These are phyloP conservation scores for Drosophila murphyi DNA, from an alignment of 1,140 invertebrate genomes.

Conservation along the genomic window DNA sequence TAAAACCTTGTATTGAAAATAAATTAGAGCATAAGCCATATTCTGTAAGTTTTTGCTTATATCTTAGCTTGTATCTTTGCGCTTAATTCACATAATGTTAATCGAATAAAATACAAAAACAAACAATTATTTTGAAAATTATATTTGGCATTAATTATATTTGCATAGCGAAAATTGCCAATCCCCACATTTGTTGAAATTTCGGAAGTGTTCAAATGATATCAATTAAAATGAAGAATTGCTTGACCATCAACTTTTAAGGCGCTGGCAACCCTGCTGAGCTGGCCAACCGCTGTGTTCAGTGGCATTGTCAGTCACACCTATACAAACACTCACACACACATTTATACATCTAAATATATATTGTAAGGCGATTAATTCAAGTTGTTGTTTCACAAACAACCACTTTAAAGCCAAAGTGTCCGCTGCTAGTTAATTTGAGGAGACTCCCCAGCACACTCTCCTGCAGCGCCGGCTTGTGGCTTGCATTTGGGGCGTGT, in stretches of 20 bases:
- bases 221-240: constrained; percentile 30
- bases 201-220: constrained; percentile 24
- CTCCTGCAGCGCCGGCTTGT: constrained; percentile 65
- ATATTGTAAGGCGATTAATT: too few relatives aligned
- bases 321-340: background rate
- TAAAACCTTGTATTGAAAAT: background rate
- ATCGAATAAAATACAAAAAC: background rate
- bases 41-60: background rate
- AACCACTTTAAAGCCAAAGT: constrained; percentile 52
- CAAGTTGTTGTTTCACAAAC: background rate
- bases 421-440: constrained; percentile 67
- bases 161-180: constrained; percentile 11
- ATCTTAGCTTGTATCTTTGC: too few relatives aligned
- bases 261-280: constrained; percentile 26
- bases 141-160: background rate
- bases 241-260: background rate
- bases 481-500: constrained; percentile 51
- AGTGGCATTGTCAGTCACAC: constrained; percentile 13
- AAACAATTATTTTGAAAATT: background rate
- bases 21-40: background rate
- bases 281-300: constrained; percentile 17
- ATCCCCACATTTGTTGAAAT: background rate
- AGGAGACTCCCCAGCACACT: constrained; percentile 72
- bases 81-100: background rate
- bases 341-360: background rate